Percentiles rank a stretch among this genome's conserved stretches.
Conservation (phyloP, 2,888 invertebrate species). For the Ophion obscuratus region DNA sequence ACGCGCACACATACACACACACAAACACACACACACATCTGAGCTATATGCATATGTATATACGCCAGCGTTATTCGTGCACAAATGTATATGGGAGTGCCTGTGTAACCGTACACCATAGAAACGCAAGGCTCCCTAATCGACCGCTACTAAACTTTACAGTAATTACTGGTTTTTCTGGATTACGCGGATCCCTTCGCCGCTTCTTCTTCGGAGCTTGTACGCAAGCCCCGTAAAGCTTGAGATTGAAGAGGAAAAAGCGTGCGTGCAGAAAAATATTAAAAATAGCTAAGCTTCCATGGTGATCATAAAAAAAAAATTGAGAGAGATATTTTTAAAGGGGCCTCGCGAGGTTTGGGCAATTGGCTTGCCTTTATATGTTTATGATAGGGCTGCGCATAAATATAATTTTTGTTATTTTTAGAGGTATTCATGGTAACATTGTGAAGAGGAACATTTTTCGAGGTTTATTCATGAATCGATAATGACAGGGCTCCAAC, state of each 20-base stretch:
- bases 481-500: no score
- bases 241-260: constrained; percentile 27
- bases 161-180: constrained; percentile 68
- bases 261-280: not conserved
- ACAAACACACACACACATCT: not conserved
- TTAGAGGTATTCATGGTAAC: no score
- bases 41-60: not conserved
- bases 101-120: constrained; percentile 17
- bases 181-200: constrained; percentile 8
- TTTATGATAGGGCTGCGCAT: not conserved
- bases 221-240: constrained; percentile 2
- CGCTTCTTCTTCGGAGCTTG: constrained; percentile 1
- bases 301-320: not conserved
- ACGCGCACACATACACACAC: not conserved
- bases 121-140: constrained; percentile 62
- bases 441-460: no score
- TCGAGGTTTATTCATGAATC: no score
- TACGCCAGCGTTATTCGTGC: not conserved
- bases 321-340: no score
- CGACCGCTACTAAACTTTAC: constrained; percentile 65
- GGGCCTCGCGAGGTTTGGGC: no score
- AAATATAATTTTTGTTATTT: not conserved
- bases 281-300: not conserved
- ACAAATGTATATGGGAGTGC: constrained; percentile 2
- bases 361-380: no score